These are phyloP conservation scores for Melieria omissa DNA, from an alignment of 2,888 invertebrate genomes.

Conservation along the genomic window DNA sequence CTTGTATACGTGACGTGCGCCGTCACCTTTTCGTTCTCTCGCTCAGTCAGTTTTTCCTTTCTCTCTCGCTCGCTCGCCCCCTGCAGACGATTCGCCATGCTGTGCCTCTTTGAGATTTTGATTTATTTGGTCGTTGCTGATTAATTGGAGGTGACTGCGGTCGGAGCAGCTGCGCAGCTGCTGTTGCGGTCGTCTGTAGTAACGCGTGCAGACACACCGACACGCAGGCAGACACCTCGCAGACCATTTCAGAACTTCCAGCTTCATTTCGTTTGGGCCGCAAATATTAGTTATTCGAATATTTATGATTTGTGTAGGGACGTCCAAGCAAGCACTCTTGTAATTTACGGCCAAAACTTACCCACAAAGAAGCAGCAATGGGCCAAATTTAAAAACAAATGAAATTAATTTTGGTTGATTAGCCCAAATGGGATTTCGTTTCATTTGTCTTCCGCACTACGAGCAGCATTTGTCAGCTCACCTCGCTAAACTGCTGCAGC, in stretches of 20 bases:
- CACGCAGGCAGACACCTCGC: too few relatives aligned
- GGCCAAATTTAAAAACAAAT: slow-evolving; percentile 13
- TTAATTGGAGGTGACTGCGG: too few relatives aligned
- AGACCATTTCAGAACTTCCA: too few relatives aligned
- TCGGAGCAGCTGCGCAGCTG: too few relatives aligned
- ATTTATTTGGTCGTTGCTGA: too few relatives aligned
- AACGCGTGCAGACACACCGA: too few relatives aligned
- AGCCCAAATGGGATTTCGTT: slow-evolving; percentile 39
- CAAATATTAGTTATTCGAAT: too few relatives aligned
- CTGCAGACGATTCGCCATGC: neutral
- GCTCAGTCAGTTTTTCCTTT: neutral
- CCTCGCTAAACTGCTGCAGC: neutral
- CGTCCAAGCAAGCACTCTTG: neutral
- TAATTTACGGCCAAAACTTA: neutral
- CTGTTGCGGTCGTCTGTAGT: too few relatives aligned
- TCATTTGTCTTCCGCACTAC: slow-evolving; percentile 15
- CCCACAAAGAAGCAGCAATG: neutral
- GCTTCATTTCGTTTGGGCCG: too few relatives aligned
- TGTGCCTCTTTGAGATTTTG: too few relatives aligned
- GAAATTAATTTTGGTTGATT: slow-evolving; percentile 41
- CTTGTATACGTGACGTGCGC: neutral
- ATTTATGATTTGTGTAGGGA: too few relatives aligned
- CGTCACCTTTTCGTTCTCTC: neutral
- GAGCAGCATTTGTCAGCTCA: too few relatives aligned
- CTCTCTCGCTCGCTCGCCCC: slow-evolving; percentile 1